These are phyloP conservation scores for Orestias chungarensis DNA, from an alignment of 2,797 vertebrate species.

Conservation along the genomic window DNA sequence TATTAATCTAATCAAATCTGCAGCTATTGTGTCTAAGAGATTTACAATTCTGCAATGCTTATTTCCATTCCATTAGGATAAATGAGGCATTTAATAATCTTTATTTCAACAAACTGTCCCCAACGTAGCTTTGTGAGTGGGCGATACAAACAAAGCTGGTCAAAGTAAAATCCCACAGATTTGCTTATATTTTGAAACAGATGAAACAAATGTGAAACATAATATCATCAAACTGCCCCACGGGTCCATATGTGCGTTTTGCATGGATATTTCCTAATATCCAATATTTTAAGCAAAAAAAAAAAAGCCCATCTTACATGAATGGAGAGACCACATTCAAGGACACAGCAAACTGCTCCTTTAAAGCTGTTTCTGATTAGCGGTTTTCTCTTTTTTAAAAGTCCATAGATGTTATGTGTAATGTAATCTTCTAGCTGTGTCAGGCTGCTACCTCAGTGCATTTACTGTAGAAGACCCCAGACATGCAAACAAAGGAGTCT, in stretches of 20 bases:
- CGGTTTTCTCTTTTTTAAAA: constrained; percentile 71
- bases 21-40: constrained; percentile 10
- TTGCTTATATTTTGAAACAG: constrained; percentile 48
- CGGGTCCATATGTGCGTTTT: constrained; percentile 41
- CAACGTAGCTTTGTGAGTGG: constrained; percentile 41
- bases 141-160: constrained; percentile 52
- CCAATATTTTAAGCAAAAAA: constrained; percentile 55
- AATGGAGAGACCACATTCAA: constrained; percentile 69
- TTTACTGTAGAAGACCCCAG: constrained; percentile 68
- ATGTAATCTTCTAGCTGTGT: constrained; percentile 75
- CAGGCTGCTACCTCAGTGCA: constrained; percentile 71
- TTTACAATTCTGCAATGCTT: constrained; percentile 18
- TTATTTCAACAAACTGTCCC: constrained; percentile 48
- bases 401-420: constrained; percentile 77
- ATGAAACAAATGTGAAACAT: constrained; percentile 58
- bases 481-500: constrained; percentile 73
- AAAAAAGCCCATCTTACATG: constrained; percentile 59
- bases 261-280: constrained; percentile 41
- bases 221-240: constrained; percentile 52
- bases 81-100: constrained; percentile 53
- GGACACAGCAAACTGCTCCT: constrained; percentile 62
- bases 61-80: constrained; percentile 41
- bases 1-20: constrained; percentile 3
- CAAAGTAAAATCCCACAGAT: constrained; percentile 55
- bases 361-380: constrained; percentile 79